Evolutionary conservation across 2,113 vertebrate species (phyloP).

Genomic region (Hyaena hyaena): DNA sequence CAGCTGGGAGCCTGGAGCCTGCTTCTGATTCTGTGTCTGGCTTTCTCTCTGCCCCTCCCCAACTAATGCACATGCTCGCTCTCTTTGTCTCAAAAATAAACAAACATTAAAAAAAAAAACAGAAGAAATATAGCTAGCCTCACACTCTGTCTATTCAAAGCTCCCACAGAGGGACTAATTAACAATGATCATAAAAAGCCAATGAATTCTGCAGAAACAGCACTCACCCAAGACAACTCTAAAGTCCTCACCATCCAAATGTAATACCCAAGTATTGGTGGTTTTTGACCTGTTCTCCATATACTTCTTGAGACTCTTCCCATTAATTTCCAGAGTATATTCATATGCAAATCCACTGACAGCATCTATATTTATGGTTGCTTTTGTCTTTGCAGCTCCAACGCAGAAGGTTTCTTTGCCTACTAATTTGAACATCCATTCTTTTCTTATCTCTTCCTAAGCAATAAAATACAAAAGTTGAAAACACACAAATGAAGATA

Average conservation of each 20-base stretch:
- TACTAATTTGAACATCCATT: constrained; percentile 99
- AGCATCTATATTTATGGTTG: constrained; percentile 97
- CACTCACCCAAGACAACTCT: constrained; percentile 93
- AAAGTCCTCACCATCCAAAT: constrained; percentile 92
- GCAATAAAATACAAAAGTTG: constrained; percentile 11
- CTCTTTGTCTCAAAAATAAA: too few species aligned
- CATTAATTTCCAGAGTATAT: constrained; percentile 97
- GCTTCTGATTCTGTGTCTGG: too few species aligned
- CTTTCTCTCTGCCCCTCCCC: too few species aligned
- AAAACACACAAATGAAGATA: constrained; percentile 29
- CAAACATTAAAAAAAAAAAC: too few species aligned
- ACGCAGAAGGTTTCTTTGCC: constrained; percentile 97
- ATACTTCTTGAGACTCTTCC: constrained; percentile 97
- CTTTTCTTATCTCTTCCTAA: constrained; percentile 94
- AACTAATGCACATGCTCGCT: too few species aligned
- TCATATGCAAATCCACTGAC: constrained; percentile 97
- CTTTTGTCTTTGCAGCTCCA: constrained; percentile 93
- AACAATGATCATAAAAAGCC: constrained; percentile 13
- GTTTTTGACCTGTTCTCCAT: constrained; percentile 97
- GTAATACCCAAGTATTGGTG: constrained; percentile 96
- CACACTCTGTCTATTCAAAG: background rate
- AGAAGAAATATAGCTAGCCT: background rate
- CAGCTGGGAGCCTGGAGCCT: too few species aligned
- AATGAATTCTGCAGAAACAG: background rate
- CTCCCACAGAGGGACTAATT: background rate